Evolutionary conservation across 2,888 invertebrate genomes (phyloP), one percentile per base, ranked within the genome.

Genomic region (Clostera curtula): DNA sequence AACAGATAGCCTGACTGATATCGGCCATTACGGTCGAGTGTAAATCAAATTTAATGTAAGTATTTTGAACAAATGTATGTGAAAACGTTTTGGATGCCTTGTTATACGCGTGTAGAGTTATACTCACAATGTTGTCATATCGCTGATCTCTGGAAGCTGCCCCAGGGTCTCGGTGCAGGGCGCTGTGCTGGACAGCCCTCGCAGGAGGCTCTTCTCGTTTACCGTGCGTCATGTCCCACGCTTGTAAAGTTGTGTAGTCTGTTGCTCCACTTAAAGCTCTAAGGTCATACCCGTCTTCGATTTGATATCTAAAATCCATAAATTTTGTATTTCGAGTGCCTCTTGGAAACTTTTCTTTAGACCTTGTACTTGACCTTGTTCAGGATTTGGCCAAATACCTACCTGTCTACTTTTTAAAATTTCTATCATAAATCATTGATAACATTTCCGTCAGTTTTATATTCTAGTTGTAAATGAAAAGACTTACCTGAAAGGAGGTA

Each of bases 221-320:
- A 64, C 62, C 56, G 30, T 80, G 76, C 1, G 75, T 77, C 79
- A 82, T 80, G 31, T 82, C 83, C 74, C 89, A 93, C 0, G 90
- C 88, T 69, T 90, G 88, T 3, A 93, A 63, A 18, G 90, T 86
- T 2, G 92, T 80, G 49, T 90, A 88, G 63, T 93, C 91, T 1
- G 89, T 86, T 7, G 86, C 74, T 3, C 85, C 77, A 20, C 86
- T 83, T 0, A 92, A 72, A 24, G 86, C 86, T 6, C 79, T 67
- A 2, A 91, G 85, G 31, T 89, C 86, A 49, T 88, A 90, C 0
- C 88, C 88, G 46, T 91, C 89, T 47, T 91, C 89, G 19, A 89
- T 83, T 41, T 87, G 84, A 47, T 83, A 84, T 40, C 84, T 82
- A 22, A 10, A 31, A 69, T 2, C n/a, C 24, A 5, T 2, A 8